phyloP scores from a whole-genome alignment of 1,140 invertebrate species.

The Anthonomus grandis region DNA sequence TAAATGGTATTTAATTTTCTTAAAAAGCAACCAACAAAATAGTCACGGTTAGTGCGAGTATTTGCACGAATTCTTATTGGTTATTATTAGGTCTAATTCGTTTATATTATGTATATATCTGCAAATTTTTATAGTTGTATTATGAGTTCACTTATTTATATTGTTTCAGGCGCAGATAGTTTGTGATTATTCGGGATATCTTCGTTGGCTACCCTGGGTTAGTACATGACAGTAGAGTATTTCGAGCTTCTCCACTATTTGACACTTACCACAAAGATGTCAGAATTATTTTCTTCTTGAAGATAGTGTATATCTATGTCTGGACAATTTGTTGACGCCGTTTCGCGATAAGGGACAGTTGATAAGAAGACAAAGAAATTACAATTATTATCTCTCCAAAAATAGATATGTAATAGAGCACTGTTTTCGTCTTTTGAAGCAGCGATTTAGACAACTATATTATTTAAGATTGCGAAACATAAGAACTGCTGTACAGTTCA shows the following conservation, averaged over 20 bases:
- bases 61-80: too few relatives aligned
- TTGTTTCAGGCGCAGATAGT: slow-evolving; percentile 20
- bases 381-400: slow-evolving; percentile 23
- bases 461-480: slow-evolving; percentile 31
- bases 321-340: slow-evolving; percentile 26
- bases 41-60: too few relatives aligned
- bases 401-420: slow-evolving; percentile 31
- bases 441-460: slow-evolving; percentile 27
- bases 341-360: slow-evolving; percentile 26
- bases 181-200: slow-evolving; percentile 34
- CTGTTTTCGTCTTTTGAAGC: slow-evolving; percentile 34
- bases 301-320: slow-evolving; percentile 33
- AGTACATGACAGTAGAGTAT: slow-evolving; percentile 34
- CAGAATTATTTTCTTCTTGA: slow-evolving; percentile 27
- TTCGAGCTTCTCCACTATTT: slow-evolving; percentile 25
- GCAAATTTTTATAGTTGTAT: too few relatives aligned
- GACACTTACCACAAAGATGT: slow-evolving; percentile 29
- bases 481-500: slow-evolving; percentile 24
- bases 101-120: too few relatives aligned
- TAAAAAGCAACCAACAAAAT: too few relatives aligned
- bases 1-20: too few relatives aligned
- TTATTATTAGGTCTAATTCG: too few relatives aligned
- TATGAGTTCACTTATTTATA: too few relatives aligned
- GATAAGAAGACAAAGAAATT: slow-evolving; percentile 16
- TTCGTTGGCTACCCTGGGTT: slow-evolving; percentile 36